Evolutionary conservation across 1,140 invertebrate genomes (phyloP).

Genomic region (Pararge aegeria): DNA sequence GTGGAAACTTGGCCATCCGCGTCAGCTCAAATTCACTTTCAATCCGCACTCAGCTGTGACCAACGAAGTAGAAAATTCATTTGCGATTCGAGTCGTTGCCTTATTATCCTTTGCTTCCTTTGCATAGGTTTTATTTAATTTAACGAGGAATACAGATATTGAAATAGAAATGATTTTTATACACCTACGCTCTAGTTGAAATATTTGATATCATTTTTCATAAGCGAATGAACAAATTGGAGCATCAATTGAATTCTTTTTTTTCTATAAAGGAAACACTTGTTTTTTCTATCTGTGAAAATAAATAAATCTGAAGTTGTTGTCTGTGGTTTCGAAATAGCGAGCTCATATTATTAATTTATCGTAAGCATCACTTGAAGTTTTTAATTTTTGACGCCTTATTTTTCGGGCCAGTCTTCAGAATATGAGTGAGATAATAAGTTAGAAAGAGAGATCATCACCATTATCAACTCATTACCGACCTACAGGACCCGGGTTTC

Average conservation of each 20-base stretch:
- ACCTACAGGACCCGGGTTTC: too few relatives aligned
- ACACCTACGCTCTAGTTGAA: neutral
- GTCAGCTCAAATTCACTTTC: conserved; percentile 1
- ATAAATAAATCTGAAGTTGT: too few relatives aligned
- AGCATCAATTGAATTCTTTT: neutral
- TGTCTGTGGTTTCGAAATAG: too few relatives aligned
- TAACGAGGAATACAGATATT: neutral
- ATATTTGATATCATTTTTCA: neutral
- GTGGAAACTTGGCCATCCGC: neutral
- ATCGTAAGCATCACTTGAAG: too few relatives aligned
- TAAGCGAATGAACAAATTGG: neutral
- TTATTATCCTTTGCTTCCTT: conserved; percentile 5
- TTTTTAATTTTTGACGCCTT: too few relatives aligned
- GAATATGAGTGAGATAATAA: too few relatives aligned
- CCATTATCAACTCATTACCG: too few relatives aligned
- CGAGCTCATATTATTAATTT: too few relatives aligned
- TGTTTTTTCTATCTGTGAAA: too few relatives aligned
- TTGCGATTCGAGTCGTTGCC: neutral
- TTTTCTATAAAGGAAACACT: too few relatives aligned
- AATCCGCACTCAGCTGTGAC: conserved; percentile 2
- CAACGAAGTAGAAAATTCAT: conserved; percentile 11
- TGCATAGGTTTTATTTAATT: neutral
- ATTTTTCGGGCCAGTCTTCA: too few relatives aligned
- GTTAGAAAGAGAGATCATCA: too few relatives aligned
- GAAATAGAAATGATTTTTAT: neutral